Evolutionary conservation across 2,797 vertebrate genomes (phyloP).

Genomic region (Meriones psammophilus): DNA sequence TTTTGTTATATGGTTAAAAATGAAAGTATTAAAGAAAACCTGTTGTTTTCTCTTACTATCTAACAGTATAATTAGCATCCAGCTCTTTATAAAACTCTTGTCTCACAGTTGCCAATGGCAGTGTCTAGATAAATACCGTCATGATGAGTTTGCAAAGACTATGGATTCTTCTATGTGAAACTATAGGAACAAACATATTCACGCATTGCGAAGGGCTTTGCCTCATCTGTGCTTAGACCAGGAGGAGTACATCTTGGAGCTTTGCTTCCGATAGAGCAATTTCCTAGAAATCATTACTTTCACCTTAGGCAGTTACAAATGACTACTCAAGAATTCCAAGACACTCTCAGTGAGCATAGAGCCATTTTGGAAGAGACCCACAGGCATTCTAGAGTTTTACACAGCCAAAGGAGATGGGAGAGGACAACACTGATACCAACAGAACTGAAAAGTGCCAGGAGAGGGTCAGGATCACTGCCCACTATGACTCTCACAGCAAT

Average conservation of each 20-base stretch:
- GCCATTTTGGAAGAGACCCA: background rate
- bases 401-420: background rate
- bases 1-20: slow-evolving; percentile 16
- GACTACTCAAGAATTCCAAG: background rate
- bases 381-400: background rate
- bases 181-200: background rate
- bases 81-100: background rate
- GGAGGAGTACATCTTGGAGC: background rate
- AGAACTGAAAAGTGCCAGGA: background rate
- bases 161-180: background rate
- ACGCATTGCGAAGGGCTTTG: background rate
- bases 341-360: background rate
- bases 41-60: slow-evolving; percentile 17
- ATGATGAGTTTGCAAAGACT: background rate
- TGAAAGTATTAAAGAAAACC: background rate
- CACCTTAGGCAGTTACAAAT: background rate
- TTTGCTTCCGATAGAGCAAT: background rate
- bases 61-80: background rate
- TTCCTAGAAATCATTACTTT: background rate
- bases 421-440: background rate
- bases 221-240: background rate
- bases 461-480: background rate
- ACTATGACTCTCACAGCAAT: background rate
- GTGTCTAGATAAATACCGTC: background rate
- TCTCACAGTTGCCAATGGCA: background rate